These are phyloP conservation scores for Dendrocopos noguchii DNA, from an alignment of 2,113 vertebrate genomes.

Conservation along the genomic window DNA sequence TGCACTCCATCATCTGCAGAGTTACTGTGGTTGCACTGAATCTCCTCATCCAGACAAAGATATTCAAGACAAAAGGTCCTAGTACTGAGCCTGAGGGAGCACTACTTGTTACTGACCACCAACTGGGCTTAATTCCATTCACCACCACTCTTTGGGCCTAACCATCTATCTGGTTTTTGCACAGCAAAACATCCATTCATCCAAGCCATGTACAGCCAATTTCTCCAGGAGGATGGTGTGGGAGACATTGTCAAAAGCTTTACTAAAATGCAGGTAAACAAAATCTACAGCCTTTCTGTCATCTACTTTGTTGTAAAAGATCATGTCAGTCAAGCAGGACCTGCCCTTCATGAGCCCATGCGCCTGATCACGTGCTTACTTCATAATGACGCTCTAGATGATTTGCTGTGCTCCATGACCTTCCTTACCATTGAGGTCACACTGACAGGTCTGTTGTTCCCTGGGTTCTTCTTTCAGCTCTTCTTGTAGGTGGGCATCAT, in stretches of 20 bases:
- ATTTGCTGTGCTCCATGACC: no score
- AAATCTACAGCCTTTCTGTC: not conserved
- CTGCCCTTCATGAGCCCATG: no score
- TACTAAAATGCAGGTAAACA: not conserved
- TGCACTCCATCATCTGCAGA: not conserved
- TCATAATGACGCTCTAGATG: not conserved
- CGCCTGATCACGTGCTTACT: not conserved
- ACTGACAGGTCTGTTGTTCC: not conserved
- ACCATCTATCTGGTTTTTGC: no score
- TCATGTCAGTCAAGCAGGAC: no score
- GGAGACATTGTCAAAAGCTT: not conserved
- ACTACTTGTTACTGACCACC: accelerated
- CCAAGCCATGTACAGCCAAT: not conserved
- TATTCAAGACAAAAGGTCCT: not conserved
- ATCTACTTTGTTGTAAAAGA: not conserved
- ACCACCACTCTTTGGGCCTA: no score
- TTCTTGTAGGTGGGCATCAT: not conserved
- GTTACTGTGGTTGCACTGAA: not conserved
- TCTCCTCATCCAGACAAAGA: no score
- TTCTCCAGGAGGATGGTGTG: not conserved
- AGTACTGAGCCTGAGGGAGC: not conserved
- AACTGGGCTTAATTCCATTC: not conserved
- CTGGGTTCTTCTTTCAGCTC: not conserved
- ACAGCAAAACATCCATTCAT: not conserved
- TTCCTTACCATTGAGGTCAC: accelerated